These are phyloP conservation scores for Pelmatolapia mariae DNA, from an alignment of 2,113 vertebrate species.

Conservation along the genomic window DNA sequence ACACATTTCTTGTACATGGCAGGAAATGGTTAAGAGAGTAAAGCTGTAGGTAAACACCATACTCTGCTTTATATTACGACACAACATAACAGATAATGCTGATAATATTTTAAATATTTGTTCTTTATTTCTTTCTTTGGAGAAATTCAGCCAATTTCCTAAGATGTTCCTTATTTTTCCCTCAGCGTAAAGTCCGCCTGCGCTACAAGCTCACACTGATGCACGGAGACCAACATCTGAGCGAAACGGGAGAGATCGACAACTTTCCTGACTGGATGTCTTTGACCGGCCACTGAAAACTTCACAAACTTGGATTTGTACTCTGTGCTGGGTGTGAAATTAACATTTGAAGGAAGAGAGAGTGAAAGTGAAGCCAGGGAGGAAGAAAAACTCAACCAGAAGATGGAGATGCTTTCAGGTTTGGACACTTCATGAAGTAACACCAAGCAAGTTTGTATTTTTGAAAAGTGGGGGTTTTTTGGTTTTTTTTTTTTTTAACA, in stretches of 20 bases:
- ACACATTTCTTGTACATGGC: neutral
- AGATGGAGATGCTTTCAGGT: neutral
- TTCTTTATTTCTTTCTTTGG: neutral
- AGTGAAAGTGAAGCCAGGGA: neutral
- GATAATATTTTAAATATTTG: neutral
- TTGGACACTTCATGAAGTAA: neutral
- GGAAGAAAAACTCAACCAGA: neutral
- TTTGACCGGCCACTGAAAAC: conserved; percentile 48
- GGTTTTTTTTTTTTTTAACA: fast-evolving
- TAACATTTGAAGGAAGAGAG: neutral
- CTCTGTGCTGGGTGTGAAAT: neutral
- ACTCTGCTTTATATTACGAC: neutral
- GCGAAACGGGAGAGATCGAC: conserved; percentile 72
- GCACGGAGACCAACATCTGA: conserved; percentile 66
- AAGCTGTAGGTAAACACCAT: neutral
- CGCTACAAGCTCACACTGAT: conserved; percentile 76
- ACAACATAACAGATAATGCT: neutral
- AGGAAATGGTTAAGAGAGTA: neutral
- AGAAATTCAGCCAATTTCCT: neutral
- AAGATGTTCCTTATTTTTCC: neutral
- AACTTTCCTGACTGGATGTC: conserved; percentile 73
- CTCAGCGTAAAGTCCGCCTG: conserved; percentile 74
- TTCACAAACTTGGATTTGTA: neutral
- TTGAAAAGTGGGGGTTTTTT: fast-evolving
- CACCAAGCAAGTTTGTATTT: neutral